Percentiles rank a stretch among this genome's conserved stretches.
These are phyloP conservation scores for Sebastes minor DNA, from an alignment of 2,797 vertebrate genomes.

Conservation along the genomic window DNA sequence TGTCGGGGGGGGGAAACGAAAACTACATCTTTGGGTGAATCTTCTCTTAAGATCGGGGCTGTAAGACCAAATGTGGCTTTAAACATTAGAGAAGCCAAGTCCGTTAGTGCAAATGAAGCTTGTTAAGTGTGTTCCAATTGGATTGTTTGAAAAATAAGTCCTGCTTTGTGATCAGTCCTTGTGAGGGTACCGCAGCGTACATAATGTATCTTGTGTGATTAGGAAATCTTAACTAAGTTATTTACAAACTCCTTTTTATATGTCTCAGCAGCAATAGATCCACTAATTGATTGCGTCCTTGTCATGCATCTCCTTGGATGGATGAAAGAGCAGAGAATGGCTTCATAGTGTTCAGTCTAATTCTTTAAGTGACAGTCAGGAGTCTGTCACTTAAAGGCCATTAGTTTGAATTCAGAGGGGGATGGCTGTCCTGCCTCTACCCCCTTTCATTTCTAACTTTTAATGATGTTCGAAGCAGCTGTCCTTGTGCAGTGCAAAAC, in stretches of 20 bases:
- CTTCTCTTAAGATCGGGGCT: neutral
- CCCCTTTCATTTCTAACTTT: constrained; percentile 7
- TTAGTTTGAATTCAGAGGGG: constrained; percentile 15
- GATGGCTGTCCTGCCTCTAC: neutral
- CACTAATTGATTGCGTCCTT: constrained; percentile 10
- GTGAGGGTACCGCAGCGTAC: neutral
- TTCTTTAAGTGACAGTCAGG: neutral
- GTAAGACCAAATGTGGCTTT: neutral
- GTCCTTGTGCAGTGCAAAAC: neutral
- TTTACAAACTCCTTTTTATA: neutral
- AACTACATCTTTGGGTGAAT: neutral
- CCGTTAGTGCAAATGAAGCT: neutral
- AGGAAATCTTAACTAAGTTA: neutral
- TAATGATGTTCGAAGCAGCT: neutral
- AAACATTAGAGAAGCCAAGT: neutral
- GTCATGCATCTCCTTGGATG: neutral
- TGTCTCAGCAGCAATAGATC: neutral
- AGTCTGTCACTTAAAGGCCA: constrained; percentile 18
- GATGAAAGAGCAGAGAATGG: constrained; percentile 4
- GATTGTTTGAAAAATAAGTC: neutral
- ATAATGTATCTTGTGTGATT: neutral
- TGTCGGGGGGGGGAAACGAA: neutral
- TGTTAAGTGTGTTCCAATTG: neutral
- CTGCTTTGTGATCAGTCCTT: neutral
- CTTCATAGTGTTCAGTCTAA: constrained; percentile 10